phyloP scores from a whole-genome alignment of 2,797 vertebrate genomes.

The Gymnocypris eckloni region DNA sequence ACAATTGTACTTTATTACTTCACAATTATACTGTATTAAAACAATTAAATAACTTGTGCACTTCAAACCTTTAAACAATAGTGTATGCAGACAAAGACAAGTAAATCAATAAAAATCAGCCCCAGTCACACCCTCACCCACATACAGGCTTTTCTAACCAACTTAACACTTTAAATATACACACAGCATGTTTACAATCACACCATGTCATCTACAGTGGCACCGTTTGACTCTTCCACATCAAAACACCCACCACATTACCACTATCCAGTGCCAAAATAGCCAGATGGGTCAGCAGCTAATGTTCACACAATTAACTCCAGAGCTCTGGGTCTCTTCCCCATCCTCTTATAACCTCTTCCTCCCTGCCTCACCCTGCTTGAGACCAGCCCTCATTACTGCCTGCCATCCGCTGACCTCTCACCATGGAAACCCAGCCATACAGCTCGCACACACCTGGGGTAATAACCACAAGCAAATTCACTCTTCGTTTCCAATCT shows the following conservation, averaged over 20 bases:
- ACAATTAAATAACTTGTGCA: not conserved
- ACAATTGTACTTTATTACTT: not conserved
- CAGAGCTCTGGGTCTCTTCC: constrained; percentile 56
- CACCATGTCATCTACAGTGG: constrained; percentile 63
- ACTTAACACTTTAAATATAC: constrained; percentile 19
- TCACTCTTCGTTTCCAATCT: not conserved
- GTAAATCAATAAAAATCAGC: not conserved
- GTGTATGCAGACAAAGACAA: not conserved
- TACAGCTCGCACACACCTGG: constrained; percentile 5
- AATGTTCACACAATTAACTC: constrained; percentile 71
- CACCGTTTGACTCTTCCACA: constrained; percentile 60
- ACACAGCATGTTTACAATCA: constrained; percentile 67
- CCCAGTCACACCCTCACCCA: not conserved
- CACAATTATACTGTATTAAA: too few relatives aligned
- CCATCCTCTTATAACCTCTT: constrained; percentile 31
- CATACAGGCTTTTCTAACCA: constrained; percentile 31
- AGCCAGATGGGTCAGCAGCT: constrained; percentile 60
- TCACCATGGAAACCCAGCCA: constrained; percentile 38
- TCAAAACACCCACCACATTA: constrained; percentile 44
- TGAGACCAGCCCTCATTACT: constrained; percentile 62
- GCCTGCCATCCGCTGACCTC: constrained; percentile 40
- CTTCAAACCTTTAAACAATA: not conserved
- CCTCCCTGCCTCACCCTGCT: constrained; percentile 46
- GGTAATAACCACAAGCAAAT: constrained; percentile 27
- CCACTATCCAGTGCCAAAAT: constrained; percentile 57